These are phyloP conservation scores for Nephrotoma guestfalica DNA, from an alignment of 2,888 invertebrate genomes.

Conservation along the genomic window DNA sequence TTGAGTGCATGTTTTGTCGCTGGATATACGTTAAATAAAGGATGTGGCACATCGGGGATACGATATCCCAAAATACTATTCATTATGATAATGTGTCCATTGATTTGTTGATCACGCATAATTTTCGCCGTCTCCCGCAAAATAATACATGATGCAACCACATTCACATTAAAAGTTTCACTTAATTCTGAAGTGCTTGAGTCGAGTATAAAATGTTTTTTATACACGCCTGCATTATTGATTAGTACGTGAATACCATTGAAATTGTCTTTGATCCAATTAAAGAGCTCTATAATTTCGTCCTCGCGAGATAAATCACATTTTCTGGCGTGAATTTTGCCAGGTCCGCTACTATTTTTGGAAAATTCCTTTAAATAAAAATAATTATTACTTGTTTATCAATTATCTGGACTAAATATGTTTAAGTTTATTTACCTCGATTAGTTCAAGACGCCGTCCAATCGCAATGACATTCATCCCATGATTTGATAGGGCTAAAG, in stretches of 20 bases:
- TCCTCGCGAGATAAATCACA: conserved; percentile 28
- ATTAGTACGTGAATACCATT: conserved; percentile 26
- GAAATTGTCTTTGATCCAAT: conserved; percentile 23
- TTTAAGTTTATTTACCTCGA: conserved; percentile 25
- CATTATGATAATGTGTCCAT: conserved; percentile 45
- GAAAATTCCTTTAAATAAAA: conserved; percentile 20
- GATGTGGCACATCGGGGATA: conserved; percentile 35
- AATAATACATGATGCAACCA: conserved; percentile 40
- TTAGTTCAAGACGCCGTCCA: conserved; percentile 33
- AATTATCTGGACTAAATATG: background rate
- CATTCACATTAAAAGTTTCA: conserved; percentile 35
- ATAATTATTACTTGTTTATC: background rate
- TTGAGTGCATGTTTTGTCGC: conserved; percentile 43
- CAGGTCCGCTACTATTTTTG: conserved; percentile 21
- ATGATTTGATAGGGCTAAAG: conserved; percentile 27
- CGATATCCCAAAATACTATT: conserved; percentile 34
- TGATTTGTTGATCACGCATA: conserved; percentile 35
- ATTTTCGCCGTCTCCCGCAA: conserved; percentile 39
- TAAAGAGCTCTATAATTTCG: conserved; percentile 22
- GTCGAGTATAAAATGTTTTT: conserved; percentile 26
- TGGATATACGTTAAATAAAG: conserved; percentile 38
- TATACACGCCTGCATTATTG: conserved; percentile 31
- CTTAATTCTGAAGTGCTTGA: conserved; percentile 22
- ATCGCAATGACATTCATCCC: conserved; percentile 39
- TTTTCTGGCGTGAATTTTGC: conserved; percentile 24